Base-by-base conservation (phyloP, 1,140 invertebrate species). In the Tenebrio molitor region DNA sequence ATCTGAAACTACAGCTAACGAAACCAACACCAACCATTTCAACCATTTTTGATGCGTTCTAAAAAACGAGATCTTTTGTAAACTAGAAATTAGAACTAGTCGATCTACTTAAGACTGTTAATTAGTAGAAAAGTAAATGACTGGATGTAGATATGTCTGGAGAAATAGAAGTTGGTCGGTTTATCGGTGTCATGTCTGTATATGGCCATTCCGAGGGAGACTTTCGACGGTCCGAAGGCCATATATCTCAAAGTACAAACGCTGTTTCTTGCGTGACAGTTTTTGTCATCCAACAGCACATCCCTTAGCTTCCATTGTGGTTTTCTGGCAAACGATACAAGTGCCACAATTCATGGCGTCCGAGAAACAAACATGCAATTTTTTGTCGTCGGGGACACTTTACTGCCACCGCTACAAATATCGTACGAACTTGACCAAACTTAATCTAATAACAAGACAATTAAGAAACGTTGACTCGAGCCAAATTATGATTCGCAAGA, bases 241-340 rank as follows among this genome's bases (percentile, higher is more conserved):
- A 66, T 66, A 66, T 74, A 74, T 74, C 41, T 70, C 68, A 44
- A 68, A 66, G 64, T 64, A 76, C 62, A 71, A 64, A 75, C 71
- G 74, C 36, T 71, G 72, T 73, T 73, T 76, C 74, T 73, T 73
- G 74, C 66, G 62, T 66, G 67, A 68, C 50, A 72, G 71, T 76
- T 76, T 76, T 76, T 76, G 74, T 74, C 64, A 67, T 70, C 65
- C 71, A 39, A 42, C 63, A 73, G 72, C 17, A 71, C 72, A 74
- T 73, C 74, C 68, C 62, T 74, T 66, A 66, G 71, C 53, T 73
- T 71, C 71, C 68, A 71, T 74, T 76, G 74, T 74, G 74, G 72
- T 71, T 76, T 74, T 69, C 67, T 70, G 66, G 71, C 67, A 25
- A 17, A 71, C 74, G 66, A 73, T 71, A 75, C 74, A 75, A 74